Evolutionary conservation across 2,888 invertebrate species (phyloP).

Genomic region (Synergus umbraculus): DNA sequence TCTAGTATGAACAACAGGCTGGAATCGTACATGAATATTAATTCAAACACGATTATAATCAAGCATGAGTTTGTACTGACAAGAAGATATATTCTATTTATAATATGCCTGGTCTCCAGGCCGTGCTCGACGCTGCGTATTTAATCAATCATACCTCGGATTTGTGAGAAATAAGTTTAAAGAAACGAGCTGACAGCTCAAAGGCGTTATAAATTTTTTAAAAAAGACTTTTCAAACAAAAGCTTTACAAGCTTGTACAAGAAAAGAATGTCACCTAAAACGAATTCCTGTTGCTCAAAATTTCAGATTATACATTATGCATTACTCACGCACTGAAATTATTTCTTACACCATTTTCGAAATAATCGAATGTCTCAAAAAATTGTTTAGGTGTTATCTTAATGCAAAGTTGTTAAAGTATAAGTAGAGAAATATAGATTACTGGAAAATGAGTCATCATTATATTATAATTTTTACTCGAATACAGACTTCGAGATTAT

Average conservation of each 20-base stretch:
- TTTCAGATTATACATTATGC: background rate
- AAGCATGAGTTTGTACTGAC: slow-evolving; percentile 38
- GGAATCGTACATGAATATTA: slow-evolving; percentile 40
- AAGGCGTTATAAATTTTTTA: slow-evolving; percentile 35
- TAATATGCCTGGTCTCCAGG: slow-evolving; percentile 37
- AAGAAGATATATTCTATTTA: slow-evolving; percentile 41
- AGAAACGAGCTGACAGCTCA: slow-evolving; percentile 35
- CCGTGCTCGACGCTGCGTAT: slow-evolving; percentile 24
- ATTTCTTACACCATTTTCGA: no score
- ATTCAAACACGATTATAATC: slow-evolving; percentile 41
- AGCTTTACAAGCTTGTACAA: slow-evolving; percentile 1
- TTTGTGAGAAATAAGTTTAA: slow-evolving; percentile 40
- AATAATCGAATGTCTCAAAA: no score
- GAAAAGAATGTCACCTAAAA: slow-evolving; percentile 25
- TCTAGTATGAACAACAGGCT: slow-evolving; percentile 40
- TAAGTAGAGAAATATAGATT: no score
- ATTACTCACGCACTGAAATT: background rate
- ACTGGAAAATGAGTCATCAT: no score
- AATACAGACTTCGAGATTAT: no score
- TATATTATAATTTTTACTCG: no score
- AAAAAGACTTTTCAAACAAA: slow-evolving; percentile 28
- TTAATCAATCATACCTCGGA: slow-evolving; percentile 41
- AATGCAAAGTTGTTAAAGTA: no score
- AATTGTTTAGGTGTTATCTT: no score
- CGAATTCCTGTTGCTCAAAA: slow-evolving; percentile 8